Base-by-base conservation (phyloP, 2,113 vertebrate species). In the Stigmatopora argus region DNA sequence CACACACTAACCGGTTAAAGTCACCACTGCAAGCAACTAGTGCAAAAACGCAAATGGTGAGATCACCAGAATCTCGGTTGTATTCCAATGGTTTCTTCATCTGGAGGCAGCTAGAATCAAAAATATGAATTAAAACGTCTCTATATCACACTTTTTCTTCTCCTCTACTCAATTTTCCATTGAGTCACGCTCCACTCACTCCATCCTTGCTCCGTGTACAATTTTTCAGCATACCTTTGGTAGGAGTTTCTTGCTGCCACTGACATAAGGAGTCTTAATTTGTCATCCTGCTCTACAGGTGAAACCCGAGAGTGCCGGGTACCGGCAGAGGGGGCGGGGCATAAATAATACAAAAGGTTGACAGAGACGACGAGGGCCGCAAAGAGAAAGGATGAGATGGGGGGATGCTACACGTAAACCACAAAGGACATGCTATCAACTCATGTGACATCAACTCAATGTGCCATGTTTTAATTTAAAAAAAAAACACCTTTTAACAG, bases 301-400 rank as follows among this genome's bases (percentile, higher is more conserved):
- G 85, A 87, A 89, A 87, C 79, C 62, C 4, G 73, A 88, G 83
- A 73, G 66, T 70, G 44, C 65, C 63, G 69, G 60, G 78, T 53
- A 56, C 13, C 26, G 31, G 57, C 79, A 64, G 77, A 86, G 86
- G 85, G 85, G 85, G 88, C 78, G 86, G 81, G 82, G 83, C 81
- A 88, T 88, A 73, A 89, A 86, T 88, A 87, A 89, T 87, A 85
- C 80, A 89, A 86, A 75, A 86, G 81, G 80, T 72, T 61, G 75
- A 68, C 70, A 67, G 47, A 66, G 44, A 74, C 48, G 73, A 49
- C 67, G 4, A 48, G 19, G 74, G 68, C 51, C 11, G 67, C 62
- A 26, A 4, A 69, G 71, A 58, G 13, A 60, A 35, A 69, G 23
- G 19, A n/a, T 63, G 19, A 63, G 44, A 61, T 31, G 41, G 15